Evolutionary conservation across 2,113 vertebrate species (phyloP), one percentile per base, ranked within the genome.

Genomic region (Bothrops jararaca): DNA sequence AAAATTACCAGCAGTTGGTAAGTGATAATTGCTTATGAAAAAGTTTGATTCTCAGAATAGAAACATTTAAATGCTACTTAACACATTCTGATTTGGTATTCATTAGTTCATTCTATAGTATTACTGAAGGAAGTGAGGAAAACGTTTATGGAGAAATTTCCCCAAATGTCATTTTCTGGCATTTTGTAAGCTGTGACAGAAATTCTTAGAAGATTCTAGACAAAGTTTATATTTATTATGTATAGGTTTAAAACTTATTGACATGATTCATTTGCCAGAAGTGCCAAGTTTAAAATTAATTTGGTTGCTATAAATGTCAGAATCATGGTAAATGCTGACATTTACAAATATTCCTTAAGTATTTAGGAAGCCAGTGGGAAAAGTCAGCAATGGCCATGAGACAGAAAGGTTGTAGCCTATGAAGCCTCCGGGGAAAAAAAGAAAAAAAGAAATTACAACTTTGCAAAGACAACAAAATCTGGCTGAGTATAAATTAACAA

Each of bases 191-290:
- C 23, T 34, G 56, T 94, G 39, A 88, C 52, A 94, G 94, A 94
- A 45, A 24, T 95, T 96, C 95, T 96, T 58, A 95, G 96, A 97
- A 94, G 89, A 52, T 12, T 8, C 52, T 42, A 58, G 89, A 89
- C 18, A 93, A 18, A 53, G 56, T 34, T 54, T 20, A 88, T 20
- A 69, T 45, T 87, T 56, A 39, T 69, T 26, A 29, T 64, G 18
- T 48, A 69, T 1, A 48, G 0, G 26, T 10, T 34, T 18, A 64
- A 89, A 2, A 3, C 54, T 69, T 90, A 88, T 42, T n/a, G 90
- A 53, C 2, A 8, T 1, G 58, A 9, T 1, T 29, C 12, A 92
- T 90, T 89, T 2, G 0, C 60, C 58, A 64, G 3, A 13, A 90
- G 6, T 10, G 86, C 58, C 48, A 7, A 42, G 85, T 23, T 20